Base-by-base conservation (phyloP, 2,888 invertebrate species). In the Lepidochitona cinerea region DNA sequence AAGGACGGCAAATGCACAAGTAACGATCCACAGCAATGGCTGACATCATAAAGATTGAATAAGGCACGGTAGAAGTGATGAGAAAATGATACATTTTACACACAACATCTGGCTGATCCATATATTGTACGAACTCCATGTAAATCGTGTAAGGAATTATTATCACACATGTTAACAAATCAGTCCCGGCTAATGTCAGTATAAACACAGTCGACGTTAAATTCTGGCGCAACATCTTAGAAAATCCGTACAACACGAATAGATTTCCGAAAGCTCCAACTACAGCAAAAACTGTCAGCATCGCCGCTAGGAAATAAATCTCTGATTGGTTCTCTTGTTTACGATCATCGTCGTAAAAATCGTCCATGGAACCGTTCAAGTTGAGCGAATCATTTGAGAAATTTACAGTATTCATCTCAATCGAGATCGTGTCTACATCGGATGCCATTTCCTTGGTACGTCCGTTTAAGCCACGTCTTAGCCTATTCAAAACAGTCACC, bases 21-120 rank as follows among this genome's bases (percentile, higher is more conserved):
- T 70, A 70, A 12, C 70, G 52, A n/a, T 70, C 70, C 3, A 70
- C 70, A 23, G 70, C 70, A 18, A 70, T 70, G 23, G 54, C 70
- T 1, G 32, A 29, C 54, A 70, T 70, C 53, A 70, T 54, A 36
- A 70, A 70, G 23, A 41, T 41, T 12, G 70, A 70, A 54, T 29
- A 70, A 5, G 70, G 70, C 7, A 70, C 54, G 18, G 35, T 36
- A 1, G 53, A 53, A 18, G 70, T 70, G 35, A 53, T 52, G 9
- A 70, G 53, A 33, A 70, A 70, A 18, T 70, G 52, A 54, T 70
- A 70, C 1, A 26, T 12, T 33, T 70, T 70, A n/a, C 70, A 70
- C 53, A 70, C 35, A 2, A 23, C 6, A 53, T 70, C 70, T 4
- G 32, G 37, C 26, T 54, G 32, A 2, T 23, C 37, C 7, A 54